phyloP scores from a whole-genome alignment of 2,797 vertebrate species.

The Muraenolepis orangiensis region DNA sequence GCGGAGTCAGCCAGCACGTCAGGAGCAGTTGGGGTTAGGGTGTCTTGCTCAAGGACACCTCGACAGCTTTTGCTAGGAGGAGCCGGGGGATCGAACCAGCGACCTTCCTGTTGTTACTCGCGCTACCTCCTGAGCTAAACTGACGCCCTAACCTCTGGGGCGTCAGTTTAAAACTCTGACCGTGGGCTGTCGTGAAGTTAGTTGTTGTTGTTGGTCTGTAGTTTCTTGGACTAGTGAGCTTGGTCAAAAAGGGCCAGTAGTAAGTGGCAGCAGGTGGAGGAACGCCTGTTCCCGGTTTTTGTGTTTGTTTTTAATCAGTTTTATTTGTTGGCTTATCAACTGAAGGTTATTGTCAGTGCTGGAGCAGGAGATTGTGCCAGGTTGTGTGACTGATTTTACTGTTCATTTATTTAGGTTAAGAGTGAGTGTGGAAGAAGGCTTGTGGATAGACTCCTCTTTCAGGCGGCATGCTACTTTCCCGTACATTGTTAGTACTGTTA shows the following conservation, averaged over 20 bases:
- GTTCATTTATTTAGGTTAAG: background rate
- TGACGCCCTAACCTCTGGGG: too few species aligned
- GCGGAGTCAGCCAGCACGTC: too few species aligned
- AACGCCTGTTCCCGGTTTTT: background rate
- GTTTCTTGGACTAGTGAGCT: background rate
- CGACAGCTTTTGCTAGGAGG: too few species aligned
- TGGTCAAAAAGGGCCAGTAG: conserved; percentile 4
- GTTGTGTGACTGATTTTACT: background rate
- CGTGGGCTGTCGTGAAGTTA: background rate
- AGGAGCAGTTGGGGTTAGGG: too few species aligned
- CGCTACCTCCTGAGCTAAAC: too few species aligned
- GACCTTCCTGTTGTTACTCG: too few species aligned
- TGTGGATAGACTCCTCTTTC: background rate
- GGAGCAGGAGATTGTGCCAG: background rate
- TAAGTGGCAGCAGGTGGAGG: background rate
- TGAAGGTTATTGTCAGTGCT: background rate
- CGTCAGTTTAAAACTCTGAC: too few species aligned
- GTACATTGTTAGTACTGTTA: background rate
- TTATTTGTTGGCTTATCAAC: background rate
- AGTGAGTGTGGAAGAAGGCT: background rate
- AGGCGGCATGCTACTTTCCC: background rate
- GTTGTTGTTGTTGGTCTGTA: background rate
- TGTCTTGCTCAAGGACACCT: too few species aligned
- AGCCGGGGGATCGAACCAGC: too few species aligned
- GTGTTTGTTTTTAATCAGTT: background rate